Base-by-base conservation (phyloP, 2,888 invertebrate genomes). In the Sthenelais limicola region DNA sequence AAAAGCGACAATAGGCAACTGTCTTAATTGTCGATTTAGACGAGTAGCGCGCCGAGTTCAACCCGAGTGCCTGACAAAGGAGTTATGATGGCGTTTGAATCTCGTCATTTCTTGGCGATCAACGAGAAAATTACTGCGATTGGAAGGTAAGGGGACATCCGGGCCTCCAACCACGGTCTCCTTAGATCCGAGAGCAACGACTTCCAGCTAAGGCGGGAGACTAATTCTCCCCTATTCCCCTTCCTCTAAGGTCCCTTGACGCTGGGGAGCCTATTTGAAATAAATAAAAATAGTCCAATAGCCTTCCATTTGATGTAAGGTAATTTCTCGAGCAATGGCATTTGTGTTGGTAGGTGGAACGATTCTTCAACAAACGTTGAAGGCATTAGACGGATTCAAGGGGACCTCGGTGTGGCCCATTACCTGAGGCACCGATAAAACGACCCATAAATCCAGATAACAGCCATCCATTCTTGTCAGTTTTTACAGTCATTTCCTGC, bases 401-500 rank as follows among this genome's bases (percentile, higher is more conserved):
- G n/a, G n/a, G n/a, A n/a, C n/a, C n/a, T n/a, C n/a, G n/a, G n/a
- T n/a, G n/a, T n/a, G n/a, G n/a, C n/a, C n/a, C n/a, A n/a, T n/a
- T n/a, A n/a, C n/a, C n/a, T n/a, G n/a, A 24, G 62, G 62, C 62
- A 62, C 38, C 62, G 62, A 62, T 62, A 62, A 62, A 62, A 62
- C 43, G 62, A 62, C 62, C 21, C 62, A 62, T 62, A 62, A 62
- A 62, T 62, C 62, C 62, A 62, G 43, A 62, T 62, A 62, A 62
- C 62, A 62, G 43, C 38, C 62, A 28, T 35, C 38, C 28, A 62
- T 62, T 62, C 62, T 62, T 62, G 62, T 35, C 35, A 43, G 62
- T 43, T 35, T 43, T 35, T n/a, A n/a, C n/a, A n/a, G n/a, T n/a
- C n/a, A n/a, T n/a, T n/a, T n/a, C n/a, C n/a, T n/a, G n/a, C n/a